These are phyloP conservation scores for Serilophus lunatus DNA, from an alignment of 2,113 vertebrate genomes.

Conservation along the genomic window DNA sequence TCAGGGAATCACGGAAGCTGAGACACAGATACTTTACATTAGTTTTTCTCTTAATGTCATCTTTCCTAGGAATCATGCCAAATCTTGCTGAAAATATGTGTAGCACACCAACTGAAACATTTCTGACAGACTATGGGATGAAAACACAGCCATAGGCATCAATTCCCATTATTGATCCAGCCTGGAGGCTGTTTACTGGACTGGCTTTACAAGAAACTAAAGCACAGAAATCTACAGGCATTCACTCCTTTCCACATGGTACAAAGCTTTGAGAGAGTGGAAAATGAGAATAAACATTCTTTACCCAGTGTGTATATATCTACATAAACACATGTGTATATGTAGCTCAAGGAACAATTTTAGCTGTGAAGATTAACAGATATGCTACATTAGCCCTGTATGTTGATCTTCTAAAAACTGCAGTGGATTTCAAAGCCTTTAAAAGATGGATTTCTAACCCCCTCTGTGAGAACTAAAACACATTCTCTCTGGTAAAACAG, in stretches of 20 bases:
- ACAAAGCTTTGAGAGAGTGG: not conserved
- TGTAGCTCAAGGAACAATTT: not conserved
- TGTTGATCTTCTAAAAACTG: not conserved
- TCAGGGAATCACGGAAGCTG: not conserved
- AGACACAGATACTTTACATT: not conserved
- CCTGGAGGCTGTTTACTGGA: not conserved
- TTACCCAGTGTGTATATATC: not conserved
- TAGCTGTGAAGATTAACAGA: not conserved
- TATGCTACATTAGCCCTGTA: not conserved
- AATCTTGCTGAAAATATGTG: not conserved
- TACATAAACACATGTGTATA: not conserved
- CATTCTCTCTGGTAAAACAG: not conserved
- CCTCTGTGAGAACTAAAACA: not conserved
- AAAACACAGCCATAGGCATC: not conserved
- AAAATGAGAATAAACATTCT: not conserved
- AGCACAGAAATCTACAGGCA: not conserved
- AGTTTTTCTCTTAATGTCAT: not conserved
- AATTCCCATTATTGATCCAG: not conserved
- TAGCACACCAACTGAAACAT: not conserved
- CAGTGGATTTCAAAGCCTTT: not conserved
- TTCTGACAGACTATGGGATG: not conserved
- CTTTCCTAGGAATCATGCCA: not conserved
- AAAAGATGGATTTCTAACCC: not conserved
- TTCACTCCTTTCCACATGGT: not conserved
- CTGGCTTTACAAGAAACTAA: not conserved